Percentiles rank a stretch among this genome's conserved stretches.
phyloP scores from a whole-genome alignment of 2,797 vertebrate species.

The Champsocephalus esox region DNA sequence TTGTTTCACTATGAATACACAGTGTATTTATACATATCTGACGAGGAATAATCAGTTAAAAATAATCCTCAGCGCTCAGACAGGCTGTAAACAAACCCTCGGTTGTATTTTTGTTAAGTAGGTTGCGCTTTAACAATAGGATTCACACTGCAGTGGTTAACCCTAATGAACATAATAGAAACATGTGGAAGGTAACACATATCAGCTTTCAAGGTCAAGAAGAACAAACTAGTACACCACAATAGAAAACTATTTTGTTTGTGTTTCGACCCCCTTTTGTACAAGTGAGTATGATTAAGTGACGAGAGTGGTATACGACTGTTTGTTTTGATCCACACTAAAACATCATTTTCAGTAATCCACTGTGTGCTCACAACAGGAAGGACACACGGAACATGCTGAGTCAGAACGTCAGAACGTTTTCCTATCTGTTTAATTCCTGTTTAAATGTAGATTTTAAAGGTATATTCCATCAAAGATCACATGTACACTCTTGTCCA shows the following conservation, averaged over 20 bases:
- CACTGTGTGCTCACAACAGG: neutral
- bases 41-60: conserved; percentile 56
- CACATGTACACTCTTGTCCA: neutral
- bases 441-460: neutral
- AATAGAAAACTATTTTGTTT: no score
- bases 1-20: conserved; percentile 6
- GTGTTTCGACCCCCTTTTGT: no score
- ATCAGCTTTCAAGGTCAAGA: no score
- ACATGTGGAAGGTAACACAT: no score
- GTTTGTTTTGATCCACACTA: no score
- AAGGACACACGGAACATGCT: conserved; percentile 1
- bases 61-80: conserved; percentile 37
- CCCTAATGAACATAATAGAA: no score
- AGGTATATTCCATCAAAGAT: neutral
- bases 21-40: conserved; percentile 35
- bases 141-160: no score
- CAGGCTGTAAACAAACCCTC: neutral
- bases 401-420: conserved; percentile 6
- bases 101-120: no score
- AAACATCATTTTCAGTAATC: neutral
- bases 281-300: no score
- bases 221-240: no score
- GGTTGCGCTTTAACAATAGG: no score
- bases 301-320: no score
- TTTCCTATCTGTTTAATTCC: neutral